Percentiles rank a stretch among this genome's conserved stretches.
Evolutionary conservation across 1,140 invertebrate species (phyloP).

Genomic region (Popillia japonica): DNA sequence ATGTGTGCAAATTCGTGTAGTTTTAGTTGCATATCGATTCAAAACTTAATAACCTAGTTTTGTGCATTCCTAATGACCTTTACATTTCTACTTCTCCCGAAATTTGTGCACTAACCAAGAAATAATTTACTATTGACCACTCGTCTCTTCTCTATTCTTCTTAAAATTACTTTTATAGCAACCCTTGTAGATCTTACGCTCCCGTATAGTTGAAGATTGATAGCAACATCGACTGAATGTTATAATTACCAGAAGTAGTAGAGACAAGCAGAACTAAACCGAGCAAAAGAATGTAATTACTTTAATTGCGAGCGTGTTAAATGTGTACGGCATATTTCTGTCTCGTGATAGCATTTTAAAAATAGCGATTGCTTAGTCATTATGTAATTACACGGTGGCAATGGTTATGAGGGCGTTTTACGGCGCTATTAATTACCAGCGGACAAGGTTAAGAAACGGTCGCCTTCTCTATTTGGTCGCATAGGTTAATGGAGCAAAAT

Average conservation of each 20-base stretch:
- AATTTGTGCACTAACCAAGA: too few relatives aligned
- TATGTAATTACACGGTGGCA: constrained; percentile 26
- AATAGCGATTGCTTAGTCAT: constrained; percentile 32
- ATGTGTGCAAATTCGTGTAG: too few relatives aligned
- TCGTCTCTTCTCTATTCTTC: too few relatives aligned
- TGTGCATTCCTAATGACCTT: too few relatives aligned
- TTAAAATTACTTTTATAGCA: too few relatives aligned
- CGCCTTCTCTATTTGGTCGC: background rate
- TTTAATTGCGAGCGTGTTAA: constrained; percentile 24
- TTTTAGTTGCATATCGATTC: too few relatives aligned
- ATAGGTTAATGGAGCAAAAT: constrained; percentile 24
- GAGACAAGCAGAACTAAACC: background rate
- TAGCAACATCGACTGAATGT: background rate
- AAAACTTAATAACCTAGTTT: too few relatives aligned
- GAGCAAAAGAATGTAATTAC: constrained; percentile 20
- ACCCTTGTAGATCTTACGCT: too few relatives aligned
- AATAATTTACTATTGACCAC: too few relatives aligned
- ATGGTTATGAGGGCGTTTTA: constrained; percentile 17
- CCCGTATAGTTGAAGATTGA: background rate
- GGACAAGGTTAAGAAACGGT: constrained; percentile 26
- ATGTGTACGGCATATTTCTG: constrained; percentile 16
- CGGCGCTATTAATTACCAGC: constrained; percentile 27
- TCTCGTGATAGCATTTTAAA: constrained; percentile 28
- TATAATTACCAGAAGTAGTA: background rate
- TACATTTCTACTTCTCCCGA: too few relatives aligned